These are phyloP conservation scores for Acropora yongei DNA, from an alignment of 64 coral and sea anemone species.

Conservation along the genomic window DNA sequence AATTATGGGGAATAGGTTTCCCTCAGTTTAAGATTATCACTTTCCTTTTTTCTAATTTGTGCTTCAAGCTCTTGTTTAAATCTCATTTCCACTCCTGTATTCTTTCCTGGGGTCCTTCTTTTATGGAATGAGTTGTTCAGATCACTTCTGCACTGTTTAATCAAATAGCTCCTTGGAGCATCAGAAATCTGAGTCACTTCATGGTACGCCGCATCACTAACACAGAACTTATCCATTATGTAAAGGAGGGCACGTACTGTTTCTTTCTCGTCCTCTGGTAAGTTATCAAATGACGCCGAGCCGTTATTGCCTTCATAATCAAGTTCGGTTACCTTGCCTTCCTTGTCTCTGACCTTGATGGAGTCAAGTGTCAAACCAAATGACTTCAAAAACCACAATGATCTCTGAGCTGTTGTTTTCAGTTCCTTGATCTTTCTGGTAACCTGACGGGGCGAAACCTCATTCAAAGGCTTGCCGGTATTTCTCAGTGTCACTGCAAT, in stretches of 20 bases:
- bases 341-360: not conserved
- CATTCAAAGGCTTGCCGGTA: not conserved
- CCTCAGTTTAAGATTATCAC: not conserved
- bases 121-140: constrained; percentile 32
- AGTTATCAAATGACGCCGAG: not conserved
- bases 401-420: constrained; percentile 38
- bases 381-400: constrained; percentile 40
- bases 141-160: constrained; percentile 57
- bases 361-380: constrained; percentile 30
- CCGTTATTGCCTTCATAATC: not conserved
- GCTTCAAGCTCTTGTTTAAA: constrained; percentile 50
- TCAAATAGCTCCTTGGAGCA: constrained; percentile 46
- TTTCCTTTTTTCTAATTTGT: constrained; percentile 46
- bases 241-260: not conserved
- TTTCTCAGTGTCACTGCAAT: not conserved
- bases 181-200: constrained; percentile 2
- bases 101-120: constrained; percentile 54
- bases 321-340: not conserved
- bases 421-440: constrained; percentile 40
- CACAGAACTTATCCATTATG: constrained; percentile 62
- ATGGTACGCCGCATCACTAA: constrained; percentile 53
- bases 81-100: constrained; percentile 45
- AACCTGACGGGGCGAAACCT: not conserved
- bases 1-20: too few species aligned
- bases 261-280: constrained; percentile 8